Percentiles rank a stretch among this genome's conserved stretches.
These are phyloP conservation scores for Setipinna tenuifilis DNA, from an alignment of 2,797 vertebrate genomes.

Conservation along the genomic window DNA sequence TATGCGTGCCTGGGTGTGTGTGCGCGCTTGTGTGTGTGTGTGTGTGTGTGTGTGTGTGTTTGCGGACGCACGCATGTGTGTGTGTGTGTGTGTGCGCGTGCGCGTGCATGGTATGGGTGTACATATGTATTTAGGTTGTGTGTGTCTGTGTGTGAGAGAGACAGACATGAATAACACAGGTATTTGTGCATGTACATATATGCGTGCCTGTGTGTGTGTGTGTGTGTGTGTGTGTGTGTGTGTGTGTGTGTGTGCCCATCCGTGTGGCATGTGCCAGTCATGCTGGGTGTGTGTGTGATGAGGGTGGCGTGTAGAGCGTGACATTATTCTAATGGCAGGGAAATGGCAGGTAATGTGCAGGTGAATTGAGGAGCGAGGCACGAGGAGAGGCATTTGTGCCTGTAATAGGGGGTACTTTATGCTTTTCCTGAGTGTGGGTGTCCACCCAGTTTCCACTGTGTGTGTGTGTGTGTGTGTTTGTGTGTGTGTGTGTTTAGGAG, in stretches of 20 bases:
- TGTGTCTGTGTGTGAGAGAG: neutral
- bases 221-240: neutral
- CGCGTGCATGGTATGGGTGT: neutral
- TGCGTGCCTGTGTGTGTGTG: neutral
- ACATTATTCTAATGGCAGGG: constrained; percentile 78
- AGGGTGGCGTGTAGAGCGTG: constrained; percentile 40
- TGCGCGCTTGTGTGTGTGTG: neutral
- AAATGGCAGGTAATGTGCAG: constrained; percentile 76
- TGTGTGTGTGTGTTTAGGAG: neutral
- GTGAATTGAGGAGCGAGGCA: constrained; percentile 67
- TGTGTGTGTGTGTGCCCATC: neutral
- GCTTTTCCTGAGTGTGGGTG: neutral
- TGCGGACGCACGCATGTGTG: neutral
- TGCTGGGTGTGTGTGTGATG: neutral
- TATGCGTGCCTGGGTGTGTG: neutral
- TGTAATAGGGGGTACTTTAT: constrained; percentile 66
- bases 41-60: neutral
- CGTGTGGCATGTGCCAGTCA: neutral
- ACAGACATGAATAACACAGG: too few species aligned
- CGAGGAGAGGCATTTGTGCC: constrained; percentile 58
- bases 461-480: constrained; percentile 14
- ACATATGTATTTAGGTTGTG: neutral
- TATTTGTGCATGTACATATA: neutral
- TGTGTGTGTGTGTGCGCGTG: neutral
- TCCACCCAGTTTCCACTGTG: constrained; percentile 34